These are phyloP conservation scores for Vulpes lagopus DNA, from an alignment of 2,113 vertebrate species.

Conservation along the genomic window DNA sequence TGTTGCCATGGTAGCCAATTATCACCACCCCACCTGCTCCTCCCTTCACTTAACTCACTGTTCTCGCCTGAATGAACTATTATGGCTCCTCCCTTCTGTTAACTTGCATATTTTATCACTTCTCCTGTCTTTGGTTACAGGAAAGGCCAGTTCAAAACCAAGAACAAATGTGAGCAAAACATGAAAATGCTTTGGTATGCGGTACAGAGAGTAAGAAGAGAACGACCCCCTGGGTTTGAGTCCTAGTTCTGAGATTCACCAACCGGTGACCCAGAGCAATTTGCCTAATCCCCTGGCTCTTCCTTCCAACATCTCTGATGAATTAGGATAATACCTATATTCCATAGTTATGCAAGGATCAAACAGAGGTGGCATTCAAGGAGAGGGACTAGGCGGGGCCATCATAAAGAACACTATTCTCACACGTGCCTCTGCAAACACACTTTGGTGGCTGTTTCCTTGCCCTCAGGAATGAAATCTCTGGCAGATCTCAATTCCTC, in stretches of 20 bases:
- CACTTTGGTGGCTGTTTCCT: neutral
- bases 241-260: neutral
- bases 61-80: neutral
- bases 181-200: neutral
- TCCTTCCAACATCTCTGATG: neutral
- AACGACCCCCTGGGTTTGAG: neutral
- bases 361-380: neutral
- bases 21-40: conserved; percentile 64
- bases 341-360: neutral
- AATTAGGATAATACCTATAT: neutral
- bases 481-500: neutral
- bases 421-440: neutral
- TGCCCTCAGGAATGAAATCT: neutral
- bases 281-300: neutral
- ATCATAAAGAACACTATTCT: neutral
- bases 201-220: neutral
- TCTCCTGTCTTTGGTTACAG: neutral
- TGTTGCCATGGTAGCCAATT: conserved; percentile 25
- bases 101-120: neutral
- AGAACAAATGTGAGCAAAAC: neutral
- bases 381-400: neutral
- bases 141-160: neutral
- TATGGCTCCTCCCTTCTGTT: neutral
- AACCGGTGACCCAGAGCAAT: neutral
- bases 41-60: neutral